A percentile compares a stretch with the other conserved stretches of the same genome.
phyloP scores from a whole-genome alignment of 1,140 invertebrate genomes.

The Neotoxoptera formosana region DNA sequence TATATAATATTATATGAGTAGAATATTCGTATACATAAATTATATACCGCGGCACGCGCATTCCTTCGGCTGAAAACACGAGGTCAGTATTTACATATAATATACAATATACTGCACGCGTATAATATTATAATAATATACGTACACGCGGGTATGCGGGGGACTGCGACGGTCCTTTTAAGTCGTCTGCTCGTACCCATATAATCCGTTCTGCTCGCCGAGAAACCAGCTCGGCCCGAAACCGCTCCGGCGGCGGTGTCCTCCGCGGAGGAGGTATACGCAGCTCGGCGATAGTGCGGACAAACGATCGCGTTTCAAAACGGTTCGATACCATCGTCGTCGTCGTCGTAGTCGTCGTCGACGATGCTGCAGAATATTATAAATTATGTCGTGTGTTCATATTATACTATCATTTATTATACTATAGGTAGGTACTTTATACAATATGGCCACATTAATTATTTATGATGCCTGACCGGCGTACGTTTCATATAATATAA shows the following conservation, averaged over 20 bases:
- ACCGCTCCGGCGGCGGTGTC: neutral
- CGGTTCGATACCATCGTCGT: neutral
- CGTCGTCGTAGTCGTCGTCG: no score
- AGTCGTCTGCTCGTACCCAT: neutral
- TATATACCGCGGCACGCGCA: neutral
- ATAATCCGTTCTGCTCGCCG: neutral
- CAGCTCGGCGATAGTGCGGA: neutral
- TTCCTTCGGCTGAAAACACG: neutral
- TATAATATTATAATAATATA: neutral
- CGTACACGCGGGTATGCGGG: neutral
- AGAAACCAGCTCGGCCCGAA: neutral
- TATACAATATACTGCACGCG: neutral
- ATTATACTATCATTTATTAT: no score
- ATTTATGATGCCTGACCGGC: neutral
- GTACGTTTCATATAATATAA: neutral
- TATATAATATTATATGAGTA: no score
- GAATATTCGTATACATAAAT: neutral
- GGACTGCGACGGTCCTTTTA: neutral
- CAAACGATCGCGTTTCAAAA: neutral
- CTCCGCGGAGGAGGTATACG: neutral
- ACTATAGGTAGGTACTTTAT: no score
- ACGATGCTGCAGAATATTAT: neutral
- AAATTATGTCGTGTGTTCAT: no score
- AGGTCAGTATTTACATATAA: constrained; percentile 22
- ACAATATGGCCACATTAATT: neutral